Conservation (phyloP, 2,113 vertebrate species). For the Orcinus orca region DNA sequence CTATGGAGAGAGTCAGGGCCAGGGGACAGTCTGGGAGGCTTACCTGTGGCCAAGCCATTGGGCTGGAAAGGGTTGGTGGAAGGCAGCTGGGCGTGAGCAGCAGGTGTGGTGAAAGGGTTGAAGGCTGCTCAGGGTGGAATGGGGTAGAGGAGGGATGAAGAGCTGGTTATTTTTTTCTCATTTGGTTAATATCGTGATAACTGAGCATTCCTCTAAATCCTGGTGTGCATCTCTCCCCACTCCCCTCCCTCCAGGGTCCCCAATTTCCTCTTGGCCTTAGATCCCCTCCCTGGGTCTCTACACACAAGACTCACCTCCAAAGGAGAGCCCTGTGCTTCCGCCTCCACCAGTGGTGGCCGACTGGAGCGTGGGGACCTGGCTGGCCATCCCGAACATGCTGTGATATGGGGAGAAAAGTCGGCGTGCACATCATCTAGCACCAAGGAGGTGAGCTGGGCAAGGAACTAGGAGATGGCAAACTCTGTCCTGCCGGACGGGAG, state of each 20-base stretch:
- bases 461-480: background rate
- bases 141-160: background rate
- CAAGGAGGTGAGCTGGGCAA: background rate
- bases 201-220: background rate
- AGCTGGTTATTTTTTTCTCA: background rate
- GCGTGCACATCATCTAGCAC: background rate
- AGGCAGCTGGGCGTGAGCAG: constrained; percentile 81
- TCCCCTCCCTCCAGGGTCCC: background rate
- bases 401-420: background rate
- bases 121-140: constrained; percentile 79
- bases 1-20: background rate
- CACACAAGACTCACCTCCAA: constrained; percentile 71
- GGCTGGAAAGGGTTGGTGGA: constrained; percentile 93
- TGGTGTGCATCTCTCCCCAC: background rate
- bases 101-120: constrained; percentile 88
- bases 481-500: background rate
- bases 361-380: constrained; percentile 61
- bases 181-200: background rate
- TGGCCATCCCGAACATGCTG: constrained; percentile 72
- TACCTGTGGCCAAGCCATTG: constrained; percentile 85
- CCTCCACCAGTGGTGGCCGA: background rate
- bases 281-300: background rate
- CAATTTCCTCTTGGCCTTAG: background rate
- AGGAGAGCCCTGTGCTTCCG: constrained; percentile 50
- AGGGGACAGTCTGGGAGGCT: constrained; percentile 44